These are phyloP conservation scores for Aphaenogaster floridana DNA, from an alignment of 1,140 invertebrate species.

Conservation along the genomic window DNA sequence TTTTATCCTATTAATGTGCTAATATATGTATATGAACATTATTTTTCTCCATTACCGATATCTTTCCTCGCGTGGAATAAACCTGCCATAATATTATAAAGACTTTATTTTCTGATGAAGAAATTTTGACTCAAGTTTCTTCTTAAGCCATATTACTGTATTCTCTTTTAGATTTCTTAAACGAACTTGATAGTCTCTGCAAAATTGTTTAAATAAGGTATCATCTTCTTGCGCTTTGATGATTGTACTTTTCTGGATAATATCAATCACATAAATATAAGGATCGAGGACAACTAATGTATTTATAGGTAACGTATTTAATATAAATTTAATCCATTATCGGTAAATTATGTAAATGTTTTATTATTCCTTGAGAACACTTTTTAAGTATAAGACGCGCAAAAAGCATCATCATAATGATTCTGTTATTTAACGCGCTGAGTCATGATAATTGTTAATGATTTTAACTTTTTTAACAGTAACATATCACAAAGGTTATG, in stretches of 20 bases:
- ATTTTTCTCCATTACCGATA: background rate
- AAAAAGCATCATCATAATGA: background rate
- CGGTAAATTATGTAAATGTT: background rate
- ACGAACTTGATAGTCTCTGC: background rate
- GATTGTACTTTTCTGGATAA: background rate
- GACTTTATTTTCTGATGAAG: background rate
- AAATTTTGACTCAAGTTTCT: background rate
- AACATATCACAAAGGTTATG: background rate
- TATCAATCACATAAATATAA: background rate
- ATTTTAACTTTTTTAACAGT: background rate
- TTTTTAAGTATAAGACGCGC: background rate
- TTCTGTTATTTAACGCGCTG: background rate
- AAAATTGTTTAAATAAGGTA: slow-evolving; percentile 15
- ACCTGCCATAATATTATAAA: background rate
- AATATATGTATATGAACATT: slow-evolving; percentile 5
- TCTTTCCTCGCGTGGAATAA: background rate
- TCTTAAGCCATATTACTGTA: background rate
- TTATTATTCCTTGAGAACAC: background rate
- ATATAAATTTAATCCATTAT: slow-evolving; percentile 16
- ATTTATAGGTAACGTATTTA: too few relatives aligned
- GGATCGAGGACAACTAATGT: background rate
- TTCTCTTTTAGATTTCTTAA: background rate
- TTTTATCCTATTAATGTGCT: background rate
- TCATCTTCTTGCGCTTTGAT: background rate
- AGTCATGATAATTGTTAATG: background rate